Conservation (phyloP, 2,888 invertebrate genomes). For the Torymus tubicola region DNA sequence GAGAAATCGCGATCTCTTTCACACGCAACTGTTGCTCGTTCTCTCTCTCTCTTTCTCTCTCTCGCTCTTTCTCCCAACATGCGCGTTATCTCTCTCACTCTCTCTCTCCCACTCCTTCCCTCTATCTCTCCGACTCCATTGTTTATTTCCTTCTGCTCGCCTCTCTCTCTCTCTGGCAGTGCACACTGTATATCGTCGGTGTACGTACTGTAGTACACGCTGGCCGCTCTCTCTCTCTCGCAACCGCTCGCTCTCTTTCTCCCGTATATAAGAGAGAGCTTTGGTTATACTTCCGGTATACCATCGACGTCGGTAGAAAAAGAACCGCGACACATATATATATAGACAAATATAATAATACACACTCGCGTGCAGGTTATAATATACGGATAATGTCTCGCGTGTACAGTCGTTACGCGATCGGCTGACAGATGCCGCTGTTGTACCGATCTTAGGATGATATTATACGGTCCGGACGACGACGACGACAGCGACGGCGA, state of each 20-base stretch:
- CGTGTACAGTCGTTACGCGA: neutral
- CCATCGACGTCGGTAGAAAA: too few species aligned
- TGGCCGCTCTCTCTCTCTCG: neutral
- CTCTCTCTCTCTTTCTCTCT: conserved; percentile 16
- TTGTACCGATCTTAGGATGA: too few species aligned
- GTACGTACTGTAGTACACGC: neutral
- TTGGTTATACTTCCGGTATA: too few species aligned
- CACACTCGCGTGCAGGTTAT: too few species aligned
- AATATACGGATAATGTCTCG: neutral
- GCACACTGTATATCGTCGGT: too few species aligned
- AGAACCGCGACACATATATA: too few species aligned
- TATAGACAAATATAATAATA: too few species aligned
- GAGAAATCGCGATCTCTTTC: too few species aligned
- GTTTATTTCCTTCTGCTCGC: conserved; percentile 16
- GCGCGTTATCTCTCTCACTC: neutral
- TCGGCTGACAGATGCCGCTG: conserved; percentile 8
- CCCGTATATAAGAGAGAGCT: too few species aligned
- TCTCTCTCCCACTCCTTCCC: conserved; percentile 8
- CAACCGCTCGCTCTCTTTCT: neutral
- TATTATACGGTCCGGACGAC: neutral
- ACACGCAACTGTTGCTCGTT: conserved; percentile 2
- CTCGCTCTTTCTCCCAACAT: conserved; percentile 8
- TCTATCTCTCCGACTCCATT: conserved; percentile 7
- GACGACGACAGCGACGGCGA: conserved; percentile 7
- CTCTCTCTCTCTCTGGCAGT: neutral